phyloP scores from a whole-genome alignment of 2,113 vertebrate genomes.

The Arvicanthis niloticus region DNA sequence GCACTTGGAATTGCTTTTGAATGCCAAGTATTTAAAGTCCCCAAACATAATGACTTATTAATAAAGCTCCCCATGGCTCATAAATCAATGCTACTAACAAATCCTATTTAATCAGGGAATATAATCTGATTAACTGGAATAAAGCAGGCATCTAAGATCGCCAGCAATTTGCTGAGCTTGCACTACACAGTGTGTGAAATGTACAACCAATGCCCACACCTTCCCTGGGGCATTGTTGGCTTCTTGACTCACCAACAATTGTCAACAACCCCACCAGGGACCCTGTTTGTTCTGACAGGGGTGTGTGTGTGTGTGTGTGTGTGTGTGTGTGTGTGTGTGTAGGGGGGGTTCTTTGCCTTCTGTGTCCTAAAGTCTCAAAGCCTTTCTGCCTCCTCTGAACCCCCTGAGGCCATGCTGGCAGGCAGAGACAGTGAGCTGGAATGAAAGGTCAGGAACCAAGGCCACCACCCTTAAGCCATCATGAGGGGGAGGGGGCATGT shows the following conservation, averaged over 20 bases:
- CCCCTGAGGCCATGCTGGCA: constrained; percentile 20
- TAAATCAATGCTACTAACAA: constrained; percentile 77
- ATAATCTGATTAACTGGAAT: constrained; percentile 76
- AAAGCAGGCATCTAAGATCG: constrained; percentile 78
- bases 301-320: no score
- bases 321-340: no score
- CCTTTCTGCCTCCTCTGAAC: constrained; percentile 64
- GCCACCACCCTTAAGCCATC: background rate
- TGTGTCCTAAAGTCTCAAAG: constrained; percentile 73
- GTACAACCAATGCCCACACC: constrained; percentile 24
- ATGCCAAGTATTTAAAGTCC: constrained; percentile 68
- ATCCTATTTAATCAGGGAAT: constrained; percentile 70
- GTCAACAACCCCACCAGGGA: constrained; percentile 67
- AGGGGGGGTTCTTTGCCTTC: constrained; percentile 33
- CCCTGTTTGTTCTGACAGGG: constrained; percentile 71
- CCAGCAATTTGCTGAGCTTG: constrained; percentile 72
- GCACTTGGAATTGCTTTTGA: constrained; percentile 58
- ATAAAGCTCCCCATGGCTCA: constrained; percentile 62
- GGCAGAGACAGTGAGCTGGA: background rate
- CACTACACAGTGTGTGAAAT: constrained; percentile 62
- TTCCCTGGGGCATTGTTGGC: constrained; percentile 60
- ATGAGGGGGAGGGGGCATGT: rapidly evolving
- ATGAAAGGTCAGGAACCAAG: background rate
- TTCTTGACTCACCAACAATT: constrained; percentile 52
- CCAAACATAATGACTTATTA: constrained; percentile 74